Conservation (phyloP, 1,140 invertebrate species). For the Triops longicaudatus region DNA sequence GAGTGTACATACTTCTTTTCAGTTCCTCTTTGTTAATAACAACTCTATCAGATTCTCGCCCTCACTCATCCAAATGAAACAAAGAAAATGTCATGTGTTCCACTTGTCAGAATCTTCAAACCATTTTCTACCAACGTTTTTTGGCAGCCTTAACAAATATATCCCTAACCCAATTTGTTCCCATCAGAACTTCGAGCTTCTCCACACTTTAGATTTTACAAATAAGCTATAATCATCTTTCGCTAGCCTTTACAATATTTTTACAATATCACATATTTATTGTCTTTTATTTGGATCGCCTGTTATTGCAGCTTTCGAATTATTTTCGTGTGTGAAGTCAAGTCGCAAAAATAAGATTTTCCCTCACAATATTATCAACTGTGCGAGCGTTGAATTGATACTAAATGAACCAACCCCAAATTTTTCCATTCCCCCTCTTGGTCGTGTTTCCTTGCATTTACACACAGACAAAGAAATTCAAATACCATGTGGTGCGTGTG, state of each 20-base stretch:
- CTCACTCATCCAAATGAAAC: background rate
- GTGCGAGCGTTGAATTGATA: background rate
- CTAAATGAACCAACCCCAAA: background rate
- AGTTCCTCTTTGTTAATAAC: background rate
- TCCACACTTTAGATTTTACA: background rate
- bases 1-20: background rate
- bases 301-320: background rate
- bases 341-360: background rate
- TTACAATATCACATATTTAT: background rate
- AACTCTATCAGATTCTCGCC: background rate
- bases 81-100: background rate
- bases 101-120: background rate
- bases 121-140: background rate
- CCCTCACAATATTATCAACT: background rate
- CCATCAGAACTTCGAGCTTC: background rate
- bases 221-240: slow-evolving; percentile 1
- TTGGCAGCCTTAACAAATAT: background rate
- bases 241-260: background rate
- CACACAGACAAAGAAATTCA: background rate
- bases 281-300: background rate
- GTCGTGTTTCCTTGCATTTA: background rate
- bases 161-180: background rate
- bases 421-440: background rate
- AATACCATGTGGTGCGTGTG: background rate
- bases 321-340: background rate